Evolutionary conservation across 2,888 invertebrate genomes (phyloP).

Genomic region (Vesta saturnalis): DNA sequence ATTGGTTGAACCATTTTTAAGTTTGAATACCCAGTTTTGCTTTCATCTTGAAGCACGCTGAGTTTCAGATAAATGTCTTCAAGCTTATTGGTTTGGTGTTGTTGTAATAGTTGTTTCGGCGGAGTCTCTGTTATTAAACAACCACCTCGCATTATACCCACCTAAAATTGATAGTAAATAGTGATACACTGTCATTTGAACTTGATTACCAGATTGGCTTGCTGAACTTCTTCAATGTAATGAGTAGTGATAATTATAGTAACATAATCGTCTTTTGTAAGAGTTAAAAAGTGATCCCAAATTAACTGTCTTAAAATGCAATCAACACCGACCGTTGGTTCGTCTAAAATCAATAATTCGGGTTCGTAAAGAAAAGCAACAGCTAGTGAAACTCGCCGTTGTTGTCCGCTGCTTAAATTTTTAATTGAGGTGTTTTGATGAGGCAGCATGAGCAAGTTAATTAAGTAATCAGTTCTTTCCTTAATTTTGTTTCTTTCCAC

Average conservation of each 20-base stretch:
- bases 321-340: conserved; percentile 94
- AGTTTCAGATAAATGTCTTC: conserved; percentile 86
- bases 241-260: conserved; percentile 91
- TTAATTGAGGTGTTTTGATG: conserved; percentile 65
- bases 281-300: conserved; percentile 85
- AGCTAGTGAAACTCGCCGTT: conserved; percentile 87
- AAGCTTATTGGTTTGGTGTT: conserved; percentile 76
- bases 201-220: conserved; percentile 77
- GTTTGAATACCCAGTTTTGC: neutral
- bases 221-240: conserved; percentile 88
- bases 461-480: conserved; percentile 23
- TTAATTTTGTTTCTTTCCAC: conserved; percentile 56
- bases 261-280: conserved; percentile 78
- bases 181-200: too few relatives aligned
- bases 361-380: conserved; percentile 90
- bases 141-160: conserved; percentile 85
- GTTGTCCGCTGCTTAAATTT: conserved; percentile 89
- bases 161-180: conserved; percentile 62
- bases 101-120: conserved; percentile 74
- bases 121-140: conserved; percentile 85
- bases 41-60: conserved; percentile 76
- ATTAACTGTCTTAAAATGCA: conserved; percentile 86
- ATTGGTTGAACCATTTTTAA: too few relatives aligned
- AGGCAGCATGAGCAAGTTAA: conserved; percentile 52
- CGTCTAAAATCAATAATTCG: conserved; percentile 89